These are phyloP conservation scores for Limnephilus rhombicus DNA, from an alignment of 2,888 invertebrate species.

Conservation along the genomic window DNA sequence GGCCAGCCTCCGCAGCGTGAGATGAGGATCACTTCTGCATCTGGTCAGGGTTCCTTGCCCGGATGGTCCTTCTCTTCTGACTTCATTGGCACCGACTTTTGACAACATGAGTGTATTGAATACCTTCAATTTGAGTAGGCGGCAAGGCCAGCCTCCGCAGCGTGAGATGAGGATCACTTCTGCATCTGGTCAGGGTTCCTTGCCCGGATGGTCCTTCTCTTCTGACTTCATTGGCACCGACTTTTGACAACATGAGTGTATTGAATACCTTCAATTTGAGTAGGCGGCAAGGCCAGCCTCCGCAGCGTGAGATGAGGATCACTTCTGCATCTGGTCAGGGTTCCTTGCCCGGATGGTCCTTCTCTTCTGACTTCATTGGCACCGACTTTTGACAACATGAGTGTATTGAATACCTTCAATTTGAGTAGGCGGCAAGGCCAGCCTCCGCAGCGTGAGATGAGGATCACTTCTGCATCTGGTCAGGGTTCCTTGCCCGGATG, in stretches of 20 bases:
- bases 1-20: conserved; percentile 67
- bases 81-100: too few relatives aligned
- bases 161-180: conserved; percentile 75
- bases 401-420: conserved; percentile 54
- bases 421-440: conserved; percentile 61
- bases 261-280: conserved; percentile 59
- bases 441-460: conserved; percentile 69
- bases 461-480: conserved; percentile 75
- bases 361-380: conserved; percentile 53
- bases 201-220: conserved; percentile 68
- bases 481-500: conserved; percentile 71
- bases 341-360: conserved; percentile 69
- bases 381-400: too few relatives aligned
- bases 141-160: conserved; percentile 56
- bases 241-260: too few relatives aligned
- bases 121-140: conserved; percentile 62
- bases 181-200: conserved; percentile 73
- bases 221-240: conserved; percentile 31
- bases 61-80: conserved; percentile 64
- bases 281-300: conserved; percentile 58
- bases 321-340: conserved; percentile 73
- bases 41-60: conserved; percentile 72
- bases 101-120: too few relatives aligned
- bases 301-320: conserved; percentile 72
- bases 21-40: conserved; percentile 75